Conservation (phyloP, 2,797 vertebrate genomes). For the Lemur catta region DNA sequence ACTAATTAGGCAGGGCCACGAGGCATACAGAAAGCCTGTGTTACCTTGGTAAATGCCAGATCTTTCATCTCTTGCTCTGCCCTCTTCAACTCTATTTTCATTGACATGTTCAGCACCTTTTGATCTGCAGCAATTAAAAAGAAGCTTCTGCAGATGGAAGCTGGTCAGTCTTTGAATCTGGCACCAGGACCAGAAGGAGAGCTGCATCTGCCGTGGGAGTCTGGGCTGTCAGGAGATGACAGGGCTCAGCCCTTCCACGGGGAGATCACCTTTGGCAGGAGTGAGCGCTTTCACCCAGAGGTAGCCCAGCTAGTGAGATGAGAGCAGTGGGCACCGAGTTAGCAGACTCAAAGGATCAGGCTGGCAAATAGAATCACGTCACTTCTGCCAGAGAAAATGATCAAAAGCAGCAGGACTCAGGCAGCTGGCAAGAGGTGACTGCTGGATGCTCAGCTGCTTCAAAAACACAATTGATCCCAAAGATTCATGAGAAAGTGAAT, state of each 20-base stretch:
- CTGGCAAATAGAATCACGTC: conserved; percentile 49
- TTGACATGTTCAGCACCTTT: not conserved
- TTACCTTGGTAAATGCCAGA: not conserved
- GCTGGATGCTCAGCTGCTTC: not conserved
- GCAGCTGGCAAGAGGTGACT: conserved; percentile 60
- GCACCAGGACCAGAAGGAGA: not conserved
- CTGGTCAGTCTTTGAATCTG: conserved; percentile 15
- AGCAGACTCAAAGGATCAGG: not conserved
- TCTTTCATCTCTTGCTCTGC: not conserved
- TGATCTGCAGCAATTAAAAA: conserved; percentile 49
- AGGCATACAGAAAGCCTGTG: not conserved
- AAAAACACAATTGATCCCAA: not conserved
- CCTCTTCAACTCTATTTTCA: not conserved
- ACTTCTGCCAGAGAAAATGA: conserved; percentile 46
- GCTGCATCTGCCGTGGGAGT: accelerated
- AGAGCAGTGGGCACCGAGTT: not conserved
- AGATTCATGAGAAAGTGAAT: not conserved
- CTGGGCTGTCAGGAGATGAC: not conserved
- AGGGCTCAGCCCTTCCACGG: not conserved
- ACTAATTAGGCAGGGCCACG: not conserved
- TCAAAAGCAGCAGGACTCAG: conserved; percentile 17
- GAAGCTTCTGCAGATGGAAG: not conserved
- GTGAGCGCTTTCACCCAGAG: not conserved
- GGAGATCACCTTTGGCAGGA: not conserved
- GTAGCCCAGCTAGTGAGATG: not conserved